phyloP scores from a whole-genome alignment of 2,888 invertebrate genomes.

The Nipponacmea schrenckii region DNA sequence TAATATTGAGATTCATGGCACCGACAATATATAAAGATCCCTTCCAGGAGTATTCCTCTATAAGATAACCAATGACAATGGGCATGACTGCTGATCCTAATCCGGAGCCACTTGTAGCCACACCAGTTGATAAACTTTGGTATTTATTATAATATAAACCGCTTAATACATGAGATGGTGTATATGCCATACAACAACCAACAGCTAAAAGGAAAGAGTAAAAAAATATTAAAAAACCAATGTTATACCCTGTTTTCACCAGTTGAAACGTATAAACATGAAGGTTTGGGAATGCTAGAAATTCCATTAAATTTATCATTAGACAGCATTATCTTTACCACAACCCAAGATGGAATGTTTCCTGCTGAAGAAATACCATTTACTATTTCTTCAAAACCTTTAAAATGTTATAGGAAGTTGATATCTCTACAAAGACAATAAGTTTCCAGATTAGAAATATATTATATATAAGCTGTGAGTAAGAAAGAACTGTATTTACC shows the following conservation, averaged over 20 bases:
- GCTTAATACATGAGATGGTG: constrained; percentile 58
- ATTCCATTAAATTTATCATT: no score
- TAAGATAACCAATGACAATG: constrained; percentile 46
- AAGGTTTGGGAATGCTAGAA: no score
- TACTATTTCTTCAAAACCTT: no score
- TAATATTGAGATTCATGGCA: constrained; percentile 50
- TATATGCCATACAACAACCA: constrained; percentile 53
- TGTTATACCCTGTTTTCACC: no score
- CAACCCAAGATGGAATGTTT: no score
- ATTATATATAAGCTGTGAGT: no score
- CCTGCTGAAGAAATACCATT: no score
- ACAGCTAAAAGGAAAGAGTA: constrained; percentile 43
- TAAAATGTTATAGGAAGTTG: no score
- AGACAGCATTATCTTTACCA: no score
- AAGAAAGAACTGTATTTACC: constrained; percentile 22
- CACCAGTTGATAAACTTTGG: constrained; percentile 53
- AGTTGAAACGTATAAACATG: no score
- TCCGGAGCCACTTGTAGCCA: constrained; percentile 56
- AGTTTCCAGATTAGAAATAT: no score
- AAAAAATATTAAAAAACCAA: neutral
- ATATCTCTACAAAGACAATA: no score
- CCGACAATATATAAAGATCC: constrained; percentile 53
- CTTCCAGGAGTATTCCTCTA: constrained; percentile 54
- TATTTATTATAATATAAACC: constrained; percentile 57
- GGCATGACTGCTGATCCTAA: constrained; percentile 55